These are phyloP conservation scores for Tromatobia lineatoria DNA, from an alignment of 2,888 invertebrate species.

Conservation along the genomic window DNA sequence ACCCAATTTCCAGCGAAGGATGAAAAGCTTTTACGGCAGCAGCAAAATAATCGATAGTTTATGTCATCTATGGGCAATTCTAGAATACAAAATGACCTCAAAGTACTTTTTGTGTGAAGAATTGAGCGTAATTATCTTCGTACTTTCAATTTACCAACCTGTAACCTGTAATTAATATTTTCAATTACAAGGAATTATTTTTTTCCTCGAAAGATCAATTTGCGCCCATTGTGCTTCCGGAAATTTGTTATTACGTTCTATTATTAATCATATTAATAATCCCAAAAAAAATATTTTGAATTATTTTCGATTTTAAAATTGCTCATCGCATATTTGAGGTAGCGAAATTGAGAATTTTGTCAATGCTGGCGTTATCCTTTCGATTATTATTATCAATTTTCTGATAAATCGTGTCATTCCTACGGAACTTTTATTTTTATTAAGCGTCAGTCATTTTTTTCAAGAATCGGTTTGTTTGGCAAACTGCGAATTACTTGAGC, in stretches of 20 bases:
- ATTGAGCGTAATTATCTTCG: no score
- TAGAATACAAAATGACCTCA: no score
- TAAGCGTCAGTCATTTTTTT: constrained; percentile 60
- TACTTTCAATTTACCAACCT: no score
- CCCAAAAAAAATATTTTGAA: no score
- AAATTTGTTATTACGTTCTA: no score
- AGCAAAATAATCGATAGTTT: constrained; percentile 4
- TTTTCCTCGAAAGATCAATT: no score
- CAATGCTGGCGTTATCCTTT: background rate
- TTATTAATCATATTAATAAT: no score
- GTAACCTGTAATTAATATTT: no score
- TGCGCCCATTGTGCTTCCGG: no score
- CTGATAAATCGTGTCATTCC: constrained; percentile 36
- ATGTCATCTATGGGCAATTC: background rate
- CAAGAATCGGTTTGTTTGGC: constrained; percentile 83
- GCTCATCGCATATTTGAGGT: background rate
- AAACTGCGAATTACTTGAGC: constrained; percentile 83
- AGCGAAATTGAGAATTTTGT: constrained; percentile 18
- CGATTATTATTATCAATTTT: constrained; percentile 12
- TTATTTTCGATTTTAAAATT: no score
- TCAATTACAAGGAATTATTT: no score
- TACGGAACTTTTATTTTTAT: constrained; percentile 22
- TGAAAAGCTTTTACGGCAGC: constrained; percentile 62
- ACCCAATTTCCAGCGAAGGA: constrained; percentile 80
- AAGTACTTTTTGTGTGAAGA: no score